Evolutionary conservation across 2,113 vertebrate species (phyloP).

Genomic region (Thalassoma bifasciatum): DNA sequence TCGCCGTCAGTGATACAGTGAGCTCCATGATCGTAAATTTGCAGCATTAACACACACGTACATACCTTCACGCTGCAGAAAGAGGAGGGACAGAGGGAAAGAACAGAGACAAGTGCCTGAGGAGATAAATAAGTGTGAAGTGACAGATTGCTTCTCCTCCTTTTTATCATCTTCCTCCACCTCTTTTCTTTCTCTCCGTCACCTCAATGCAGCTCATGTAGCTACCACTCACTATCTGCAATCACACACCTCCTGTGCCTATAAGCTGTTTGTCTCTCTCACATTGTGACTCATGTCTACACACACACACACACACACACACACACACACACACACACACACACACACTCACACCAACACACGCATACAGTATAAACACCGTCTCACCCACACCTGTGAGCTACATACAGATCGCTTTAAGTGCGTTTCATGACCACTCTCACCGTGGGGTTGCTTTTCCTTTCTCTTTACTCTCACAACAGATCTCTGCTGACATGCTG

Average conservation of each 20-base stretch:
- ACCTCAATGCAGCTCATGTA: constrained; percentile 56
- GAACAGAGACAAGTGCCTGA: constrained; percentile 40
- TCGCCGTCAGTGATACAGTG: constrained; percentile 2
- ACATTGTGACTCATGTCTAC: constrained; percentile 52
- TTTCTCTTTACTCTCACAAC: constrained; percentile 12
- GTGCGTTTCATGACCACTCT: constrained; percentile 39
- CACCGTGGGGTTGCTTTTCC: constrained; percentile 4
- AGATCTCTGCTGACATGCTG: constrained; percentile 32
- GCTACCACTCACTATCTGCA: constrained; percentile 52
- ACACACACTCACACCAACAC: constrained; percentile 23
- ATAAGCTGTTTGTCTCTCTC: constrained; percentile 64
- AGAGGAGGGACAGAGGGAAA: constrained; percentile 22
- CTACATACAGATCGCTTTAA: constrained; percentile 30
- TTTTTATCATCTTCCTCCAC: constrained; percentile 69
- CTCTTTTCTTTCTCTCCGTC: constrained; percentile 57
- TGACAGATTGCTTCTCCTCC: constrained; percentile 68
- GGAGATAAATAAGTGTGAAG: constrained; percentile 70
- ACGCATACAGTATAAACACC: constrained; percentile 6
- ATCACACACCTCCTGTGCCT: constrained; percentile 58
- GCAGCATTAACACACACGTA: constrained; percentile 24
- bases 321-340: constrained; percentile 12
- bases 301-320: constrained; percentile 12
- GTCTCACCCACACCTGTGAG: constrained; percentile 11
- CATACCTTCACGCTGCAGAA: constrained; percentile 36
- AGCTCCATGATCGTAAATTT: constrained; percentile 31